Evolutionary conservation across 1,140 invertebrate genomes (phyloP), one percentile per base, ranked within the genome.

Genomic region (Cydia pomonella): DNA sequence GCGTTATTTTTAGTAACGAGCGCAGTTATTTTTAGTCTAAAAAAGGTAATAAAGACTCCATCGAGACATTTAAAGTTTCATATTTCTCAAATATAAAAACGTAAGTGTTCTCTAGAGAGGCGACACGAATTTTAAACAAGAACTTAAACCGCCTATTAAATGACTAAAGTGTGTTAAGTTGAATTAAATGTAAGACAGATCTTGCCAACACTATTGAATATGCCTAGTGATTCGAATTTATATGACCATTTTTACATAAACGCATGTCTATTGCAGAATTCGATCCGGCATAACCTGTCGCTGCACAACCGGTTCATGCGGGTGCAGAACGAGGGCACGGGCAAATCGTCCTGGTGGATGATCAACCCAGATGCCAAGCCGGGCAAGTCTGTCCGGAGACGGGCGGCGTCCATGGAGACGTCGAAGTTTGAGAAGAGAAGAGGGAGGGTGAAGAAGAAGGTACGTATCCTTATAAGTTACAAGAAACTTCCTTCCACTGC

Each of bases 291-390:
- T 94, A 99, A 99, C 93, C 94, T 99, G 79, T 99, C 99, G 27
- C 94, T 99, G 29, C 99, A 99, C 95, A 99, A 98, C 93, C 96
- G 98, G 69, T 99, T 99, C 93, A 99, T 99, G 97, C 95, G 99
- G 63, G 98, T 99, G 2, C 99, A 99, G 91, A 99, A 99, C 93
- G 99, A 99, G 91, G 99, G 99, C 10, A 99, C 99, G 0, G 99
- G 99, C 9, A 99, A 99, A 92, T 99, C 98, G 69, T 99, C 98
- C 0, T 99, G 99, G 99, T 99, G 99, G 99, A 99, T 99, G 96
- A 97, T 99, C 84, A 99, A 99, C 93, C 99, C 98, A 0, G 99
- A 99, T 86, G 98, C 98, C 0, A 99, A 99, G 90, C 98, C 98
- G 0, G 98, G 98, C 76, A 99, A 99, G 91, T 98, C 98, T 3